Percentiles rank a stretch among this genome's conserved stretches.
Evolutionary conservation across 2,888 invertebrate species (phyloP).

Genomic region (Diabrotica balteata): DNA sequence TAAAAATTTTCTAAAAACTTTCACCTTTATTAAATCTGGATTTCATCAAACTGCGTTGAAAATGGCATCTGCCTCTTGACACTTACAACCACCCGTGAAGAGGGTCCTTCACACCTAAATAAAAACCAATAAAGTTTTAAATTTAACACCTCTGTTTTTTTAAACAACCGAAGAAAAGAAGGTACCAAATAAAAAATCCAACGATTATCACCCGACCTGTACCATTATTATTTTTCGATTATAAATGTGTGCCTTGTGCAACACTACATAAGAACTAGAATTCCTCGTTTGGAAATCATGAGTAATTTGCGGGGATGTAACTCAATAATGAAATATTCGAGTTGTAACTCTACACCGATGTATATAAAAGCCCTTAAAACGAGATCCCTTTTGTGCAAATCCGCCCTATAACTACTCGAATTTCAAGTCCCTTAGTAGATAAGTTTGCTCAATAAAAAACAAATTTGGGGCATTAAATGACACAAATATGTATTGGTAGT

Average conservation of each 20-base stretch:
- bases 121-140: conserved; percentile 41
- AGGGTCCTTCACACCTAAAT: conserved; percentile 27
- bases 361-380: conserved; percentile 58
- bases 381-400: conserved; percentile 54
- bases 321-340: conserved; percentile 53
- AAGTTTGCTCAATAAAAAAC: conserved; percentile 56
- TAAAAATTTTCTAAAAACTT: neutral
- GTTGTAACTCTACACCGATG: conserved; percentile 54
- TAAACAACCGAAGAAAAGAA: conserved; percentile 46
- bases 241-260: conserved; percentile 5
- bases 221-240: neutral
- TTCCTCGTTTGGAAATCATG: neutral
- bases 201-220: conserved; percentile 18
- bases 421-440: conserved; percentile 54
- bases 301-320: conserved; percentile 46
- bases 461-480: conserved; percentile 52
- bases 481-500: conserved; percentile 31
- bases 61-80: conserved; percentile 23
- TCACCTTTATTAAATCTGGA: neutral
- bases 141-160: conserved; percentile 55
- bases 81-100: conserved; percentile 16
- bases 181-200: conserved; percentile 22
- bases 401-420: conserved; percentile 52
- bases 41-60: too few relatives aligned
- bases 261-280: neutral